A percentile compares a stretch with the other conserved stretches of the same genome.
Conservation (phyloP, 2,797 vertebrate genomes). For the Diplodus puntazzo region DNA sequence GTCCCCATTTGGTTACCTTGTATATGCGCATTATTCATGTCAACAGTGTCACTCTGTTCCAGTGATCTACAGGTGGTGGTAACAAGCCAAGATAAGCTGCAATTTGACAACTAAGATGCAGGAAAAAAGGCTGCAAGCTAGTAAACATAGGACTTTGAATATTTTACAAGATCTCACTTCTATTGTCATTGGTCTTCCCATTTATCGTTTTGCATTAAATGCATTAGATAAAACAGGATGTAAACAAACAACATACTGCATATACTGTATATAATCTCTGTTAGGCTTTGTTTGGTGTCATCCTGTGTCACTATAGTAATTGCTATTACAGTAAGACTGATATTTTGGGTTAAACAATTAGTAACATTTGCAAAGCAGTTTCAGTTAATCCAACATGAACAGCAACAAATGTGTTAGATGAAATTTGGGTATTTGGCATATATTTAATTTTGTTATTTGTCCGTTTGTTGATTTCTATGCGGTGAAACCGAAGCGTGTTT, state of each 20-base stretch:
- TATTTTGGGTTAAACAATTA: constrained; percentile 6
- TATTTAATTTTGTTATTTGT: not conserved
- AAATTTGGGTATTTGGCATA: no score
- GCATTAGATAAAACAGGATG: not conserved
- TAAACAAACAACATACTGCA: not conserved
- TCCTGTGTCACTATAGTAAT: constrained; percentile 21
- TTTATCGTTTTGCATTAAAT: not conserved
- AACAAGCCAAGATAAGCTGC: not conserved
- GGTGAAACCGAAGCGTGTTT: constrained; percentile 2
- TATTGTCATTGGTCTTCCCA: not conserved
- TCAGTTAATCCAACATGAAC: not conserved
- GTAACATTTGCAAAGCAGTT: not conserved
- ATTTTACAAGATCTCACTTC: not conserved
- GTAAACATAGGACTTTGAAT: not conserved
- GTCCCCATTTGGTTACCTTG: not conserved
- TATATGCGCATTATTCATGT: not conserved
- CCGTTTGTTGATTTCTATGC: not conserved
- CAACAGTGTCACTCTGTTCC: not conserved
- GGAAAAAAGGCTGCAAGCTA: not conserved
- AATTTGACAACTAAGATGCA: not conserved
- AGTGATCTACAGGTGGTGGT: not conserved
- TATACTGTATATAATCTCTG: constrained; percentile 3
- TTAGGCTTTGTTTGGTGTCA: not conserved
- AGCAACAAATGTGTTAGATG: not conserved
- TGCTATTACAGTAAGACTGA: not conserved